A percentile compares a stretch with the other conserved stretches of the same genome.
phyloP scores from a whole-genome alignment of 2,113 vertebrate species.

The Heliornis fulica region DNA sequence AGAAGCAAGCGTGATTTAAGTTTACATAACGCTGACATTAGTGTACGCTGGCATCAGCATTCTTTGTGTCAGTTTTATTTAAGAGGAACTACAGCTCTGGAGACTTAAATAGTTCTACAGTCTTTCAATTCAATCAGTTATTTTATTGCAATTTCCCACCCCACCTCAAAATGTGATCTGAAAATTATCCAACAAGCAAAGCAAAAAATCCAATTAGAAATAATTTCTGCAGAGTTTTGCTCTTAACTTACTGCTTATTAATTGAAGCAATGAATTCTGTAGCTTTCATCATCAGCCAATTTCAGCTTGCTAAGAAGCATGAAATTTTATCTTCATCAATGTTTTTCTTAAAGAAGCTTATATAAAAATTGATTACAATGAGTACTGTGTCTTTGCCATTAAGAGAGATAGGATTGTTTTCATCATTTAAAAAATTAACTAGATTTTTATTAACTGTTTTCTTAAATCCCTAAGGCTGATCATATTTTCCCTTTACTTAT shows the following conservation, averaged over 20 bases:
- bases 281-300: slow-evolving; percentile 4
- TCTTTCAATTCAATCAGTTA: not conserved
- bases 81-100: not conserved
- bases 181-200: slow-evolving; percentile 1
- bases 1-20: not conserved
- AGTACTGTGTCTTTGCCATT: not conserved
- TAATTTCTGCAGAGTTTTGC: slow-evolving; percentile 3
- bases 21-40: not conserved
- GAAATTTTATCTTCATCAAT: slow-evolving; percentile 42
- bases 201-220: not conserved
- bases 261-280: slow-evolving; percentile 14
- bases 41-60: not conserved
- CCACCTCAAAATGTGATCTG: not conserved
- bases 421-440: not conserved
- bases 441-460: slow-evolving; percentile 52
- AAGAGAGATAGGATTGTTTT: slow-evolving; percentile 38
- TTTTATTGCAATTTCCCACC: not conserved
- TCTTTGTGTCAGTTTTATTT: not conserved
- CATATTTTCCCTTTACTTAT: not conserved
- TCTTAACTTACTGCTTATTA: slow-evolving; percentile 27
- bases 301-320: not conserved
- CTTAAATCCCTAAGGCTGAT: not conserved
- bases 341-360: slow-evolving; percentile 15
- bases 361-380: slow-evolving; percentile 37
- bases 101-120: not conserved